Evolutionary conservation across 2,888 invertebrate genomes (phyloP).

Genomic region (Merodon equestris): DNA sequence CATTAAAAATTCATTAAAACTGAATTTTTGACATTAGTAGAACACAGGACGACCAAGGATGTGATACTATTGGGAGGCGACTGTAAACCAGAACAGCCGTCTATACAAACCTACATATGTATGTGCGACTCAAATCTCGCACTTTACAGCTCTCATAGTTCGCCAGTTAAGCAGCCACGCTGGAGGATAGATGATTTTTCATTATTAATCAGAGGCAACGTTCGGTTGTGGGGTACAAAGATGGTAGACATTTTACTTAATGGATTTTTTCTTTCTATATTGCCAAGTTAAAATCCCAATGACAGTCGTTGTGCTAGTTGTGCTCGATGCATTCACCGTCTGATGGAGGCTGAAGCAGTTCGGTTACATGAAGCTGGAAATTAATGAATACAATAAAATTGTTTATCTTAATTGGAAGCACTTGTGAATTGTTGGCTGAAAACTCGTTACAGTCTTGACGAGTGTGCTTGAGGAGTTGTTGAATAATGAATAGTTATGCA

Average conservation of each 20-base stretch:
- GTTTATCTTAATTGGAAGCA: slow-evolving; percentile 37
- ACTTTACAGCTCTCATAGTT: background rate
- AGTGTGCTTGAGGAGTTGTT: background rate
- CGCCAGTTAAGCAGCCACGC: slow-evolving; percentile 10
- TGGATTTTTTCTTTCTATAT: slow-evolving; percentile 16
- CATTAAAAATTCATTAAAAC: slow-evolving; percentile 64
- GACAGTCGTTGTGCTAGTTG: too few relatives aligned
- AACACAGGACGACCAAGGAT: slow-evolving; percentile 17
- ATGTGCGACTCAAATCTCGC: too few relatives aligned
- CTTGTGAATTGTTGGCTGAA: slow-evolving; percentile 11
- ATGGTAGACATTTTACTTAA: slow-evolving; percentile 26
- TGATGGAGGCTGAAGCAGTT: background rate
- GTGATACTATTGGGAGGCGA: slow-evolving; percentile 17
- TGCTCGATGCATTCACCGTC: background rate
- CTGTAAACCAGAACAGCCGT: slow-evolving; percentile 22
- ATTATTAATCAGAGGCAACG: slow-evolving; percentile 43
- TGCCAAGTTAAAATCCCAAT: too few relatives aligned
- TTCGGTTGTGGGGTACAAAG: too few relatives aligned
- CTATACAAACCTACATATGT: too few relatives aligned
- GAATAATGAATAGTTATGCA: slow-evolving; percentile 20
- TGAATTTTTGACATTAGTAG: slow-evolving; percentile 39
- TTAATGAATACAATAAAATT: slow-evolving; percentile 46
- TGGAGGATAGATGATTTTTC: slow-evolving; percentile 8
- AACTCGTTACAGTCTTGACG: slow-evolving; percentile 6
- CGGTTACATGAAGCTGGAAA: slow-evolving; percentile 23